Evolutionary conservation across 2,113 vertebrate genomes (phyloP).

Genomic region (Gambusia affinis): DNA sequence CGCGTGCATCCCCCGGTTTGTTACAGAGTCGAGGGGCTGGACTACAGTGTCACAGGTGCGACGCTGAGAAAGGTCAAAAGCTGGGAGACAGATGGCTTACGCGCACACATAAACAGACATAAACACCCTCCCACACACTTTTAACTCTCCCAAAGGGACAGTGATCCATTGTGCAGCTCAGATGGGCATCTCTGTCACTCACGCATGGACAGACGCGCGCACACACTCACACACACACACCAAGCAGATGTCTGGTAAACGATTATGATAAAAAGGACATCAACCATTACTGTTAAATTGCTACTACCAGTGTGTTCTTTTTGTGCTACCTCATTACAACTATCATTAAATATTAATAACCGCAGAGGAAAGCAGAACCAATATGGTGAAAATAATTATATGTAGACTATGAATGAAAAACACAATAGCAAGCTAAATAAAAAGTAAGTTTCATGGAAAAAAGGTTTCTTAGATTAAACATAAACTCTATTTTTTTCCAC

Average conservation of each 20-base stretch:
- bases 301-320: not conserved
- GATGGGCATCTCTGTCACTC: constrained; percentile 58
- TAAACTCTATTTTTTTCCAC: not conserved
- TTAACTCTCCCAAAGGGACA: constrained; percentile 73
- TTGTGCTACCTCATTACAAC: not conserved
- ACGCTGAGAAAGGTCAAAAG: constrained; percentile 69
- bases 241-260: constrained; percentile 58
- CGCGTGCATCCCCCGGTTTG: constrained; percentile 40
- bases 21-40: constrained; percentile 50
- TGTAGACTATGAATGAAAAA: not conserved
- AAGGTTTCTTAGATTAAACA: not conserved
- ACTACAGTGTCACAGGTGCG: constrained; percentile 70
- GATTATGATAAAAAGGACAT: constrained; percentile 5
- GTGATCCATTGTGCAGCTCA: constrained; percentile 70
- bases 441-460: not conserved
- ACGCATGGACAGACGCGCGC: constrained; percentile 12
- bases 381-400: not conserved
- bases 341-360: not conserved
- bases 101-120: constrained; percentile 12
- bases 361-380: not conserved
- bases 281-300: not conserved
- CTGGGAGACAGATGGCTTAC: constrained; percentile 70
- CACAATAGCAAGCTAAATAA: not conserved
- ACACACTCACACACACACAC: constrained; percentile 10
- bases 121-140: constrained; percentile 61